Conservation (phyloP, 2,797 vertebrate genomes). For the Epinephelus awoara region DNA sequence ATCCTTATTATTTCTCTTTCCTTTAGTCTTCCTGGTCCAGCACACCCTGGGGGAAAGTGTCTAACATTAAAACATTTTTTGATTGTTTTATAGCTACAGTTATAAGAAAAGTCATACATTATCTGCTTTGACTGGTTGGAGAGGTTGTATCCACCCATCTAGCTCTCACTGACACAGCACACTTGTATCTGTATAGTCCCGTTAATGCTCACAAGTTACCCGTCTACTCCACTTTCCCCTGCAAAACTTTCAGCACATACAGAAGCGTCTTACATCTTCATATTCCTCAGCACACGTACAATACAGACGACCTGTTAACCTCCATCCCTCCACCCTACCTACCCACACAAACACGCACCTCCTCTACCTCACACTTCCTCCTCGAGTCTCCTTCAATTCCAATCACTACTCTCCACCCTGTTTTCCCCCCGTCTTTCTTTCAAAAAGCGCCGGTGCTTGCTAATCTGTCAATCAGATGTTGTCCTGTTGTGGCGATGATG, state of each 20-base stretch:
- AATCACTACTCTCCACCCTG: constrained; percentile 67
- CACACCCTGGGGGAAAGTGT: constrained; percentile 18
- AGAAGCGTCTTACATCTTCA: constrained; percentile 41
- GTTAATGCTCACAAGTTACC: constrained; percentile 1
- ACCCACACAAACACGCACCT: constrained; percentile 67
- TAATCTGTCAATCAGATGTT: constrained; percentile 88
- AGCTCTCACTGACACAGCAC: background rate
- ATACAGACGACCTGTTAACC: constrained; percentile 51
- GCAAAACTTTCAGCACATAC: constrained; percentile 32
- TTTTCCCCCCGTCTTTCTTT: constrained; percentile 71
- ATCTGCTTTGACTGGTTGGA: background rate
- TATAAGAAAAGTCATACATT: constrained; percentile 2
- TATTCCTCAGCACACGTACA: constrained; percentile 28
- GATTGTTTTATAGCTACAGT: constrained; percentile 15
- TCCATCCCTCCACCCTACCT: constrained; percentile 33
- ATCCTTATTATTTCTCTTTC: constrained; percentile 56
- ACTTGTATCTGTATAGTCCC: background rate
- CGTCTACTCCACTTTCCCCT: background rate
- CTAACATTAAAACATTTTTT: constrained; percentile 35
- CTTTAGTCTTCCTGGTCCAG: constrained; percentile 14
- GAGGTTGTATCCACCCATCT: constrained; percentile 1
- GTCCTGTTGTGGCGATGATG: constrained; percentile 80
- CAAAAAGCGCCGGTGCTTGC: constrained; percentile 83
- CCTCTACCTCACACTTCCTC: constrained; percentile 63
- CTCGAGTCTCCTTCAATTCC: constrained; percentile 66